phyloP scores from a whole-genome alignment of 2,113 vertebrate genomes.

The Cranoglanis bouderius region DNA sequence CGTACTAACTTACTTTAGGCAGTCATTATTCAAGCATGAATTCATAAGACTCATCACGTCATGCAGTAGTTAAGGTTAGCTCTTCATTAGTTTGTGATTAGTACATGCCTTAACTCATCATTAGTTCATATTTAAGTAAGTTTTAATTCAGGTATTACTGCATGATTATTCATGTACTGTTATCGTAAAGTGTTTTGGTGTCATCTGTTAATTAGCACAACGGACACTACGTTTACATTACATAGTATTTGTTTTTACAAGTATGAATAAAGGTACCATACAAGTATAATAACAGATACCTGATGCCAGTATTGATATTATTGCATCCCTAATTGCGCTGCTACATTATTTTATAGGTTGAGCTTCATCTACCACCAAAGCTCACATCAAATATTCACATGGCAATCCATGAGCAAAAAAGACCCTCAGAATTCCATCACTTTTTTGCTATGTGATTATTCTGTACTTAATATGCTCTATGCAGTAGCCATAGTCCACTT shows the following conservation, averaged over 20 bases:
- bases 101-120: too few relatives aligned
- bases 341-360: background rate
- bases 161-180: too few relatives aligned
- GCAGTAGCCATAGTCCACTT: constrained; percentile 6
- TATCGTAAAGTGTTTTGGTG: background rate
- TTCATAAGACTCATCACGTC: too few relatives aligned
- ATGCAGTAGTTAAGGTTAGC: too few relatives aligned
- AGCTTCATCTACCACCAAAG: background rate
- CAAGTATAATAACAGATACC: background rate
- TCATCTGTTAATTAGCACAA: background rate
- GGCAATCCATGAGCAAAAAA: background rate
- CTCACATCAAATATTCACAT: background rate
- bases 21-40: too few relatives aligned
- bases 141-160: too few relatives aligned
- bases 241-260: background rate
- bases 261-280: background rate
- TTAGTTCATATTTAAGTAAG: too few relatives aligned
- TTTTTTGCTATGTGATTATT: constrained; percentile 7
- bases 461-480: constrained; percentile 30
- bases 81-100: too few relatives aligned
- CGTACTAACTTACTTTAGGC: too few relatives aligned
- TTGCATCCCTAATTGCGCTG: background rate
- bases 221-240: background rate
- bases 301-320: background rate
- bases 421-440: background rate